Evolutionary conservation across 2,797 vertebrate genomes (phyloP), one percentile per base, ranked within the genome.

Genomic region (Peromyscus aztecus): DNA sequence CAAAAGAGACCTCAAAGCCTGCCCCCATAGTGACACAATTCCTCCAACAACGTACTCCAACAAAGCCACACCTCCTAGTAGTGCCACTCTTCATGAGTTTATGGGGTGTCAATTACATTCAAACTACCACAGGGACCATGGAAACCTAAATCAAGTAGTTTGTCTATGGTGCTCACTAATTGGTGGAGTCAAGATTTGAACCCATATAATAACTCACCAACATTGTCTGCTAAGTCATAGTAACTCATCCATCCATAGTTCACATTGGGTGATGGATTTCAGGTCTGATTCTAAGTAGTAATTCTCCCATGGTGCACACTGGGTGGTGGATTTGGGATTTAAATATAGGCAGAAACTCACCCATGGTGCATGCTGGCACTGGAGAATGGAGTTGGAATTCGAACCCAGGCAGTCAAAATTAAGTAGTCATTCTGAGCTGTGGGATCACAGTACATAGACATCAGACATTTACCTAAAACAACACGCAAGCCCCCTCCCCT

Each of bases 391-490:
- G 37, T 2, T 87, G 73, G 37, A 65, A 90, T 95, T 80, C 21
- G 11, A 95, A 59, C 31, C 43, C 23, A 59, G 37, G 34, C 16
- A 7, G 8, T 31, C 55, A 63, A 87, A 40, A 43, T 77, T 31
- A 84, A 43, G 43, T 14, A 3, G 11, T 21, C 4, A 59, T 31
- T 43, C 31, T 40, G 34, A 84, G 46, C 73, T 31, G 6, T 4
- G 1, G 65, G 13, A 67, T 40, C 3, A 2, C 6, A 46, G 8
- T 8, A 2, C 1, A 3, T 2, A 21, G 14, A 23, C 0, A 11
- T 11, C 6, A 21, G 14, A 27, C 0, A 11, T 11, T 61, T 1
- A 13, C 2, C 69, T 46, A 77, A 1, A 31, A 2, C 52, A 73
- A 14, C 16, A n/a, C 7, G 31, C 52, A 17, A 17, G 6, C 4